Evolutionary conservation across 64 coral and sea anemone genomes (phyloP).

Genomic region (Catalaphyllia jardinei): DNA sequence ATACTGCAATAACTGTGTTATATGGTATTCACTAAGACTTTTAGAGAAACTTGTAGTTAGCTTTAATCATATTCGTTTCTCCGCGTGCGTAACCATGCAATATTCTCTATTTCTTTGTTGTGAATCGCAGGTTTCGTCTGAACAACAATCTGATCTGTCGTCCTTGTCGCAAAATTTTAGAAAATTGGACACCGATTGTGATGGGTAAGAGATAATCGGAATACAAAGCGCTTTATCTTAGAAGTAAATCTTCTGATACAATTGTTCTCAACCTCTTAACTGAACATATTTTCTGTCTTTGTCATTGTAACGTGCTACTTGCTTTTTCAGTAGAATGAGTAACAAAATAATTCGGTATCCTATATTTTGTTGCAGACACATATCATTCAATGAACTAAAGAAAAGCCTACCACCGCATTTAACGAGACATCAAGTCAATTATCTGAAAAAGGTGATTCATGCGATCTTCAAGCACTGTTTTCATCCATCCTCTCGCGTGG

Average conservation of each 20-base stretch:
- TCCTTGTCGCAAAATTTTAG: neutral
- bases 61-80: too few relatives aligned
- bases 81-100: too few relatives aligned
- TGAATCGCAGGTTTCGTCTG: conserved; percentile 4
- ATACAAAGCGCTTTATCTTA: too few relatives aligned
- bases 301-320: neutral
- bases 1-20: too few relatives aligned
- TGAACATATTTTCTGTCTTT: too few relatives aligned
- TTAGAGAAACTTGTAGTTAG: too few relatives aligned
- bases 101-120: neutral
- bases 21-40: too few relatives aligned
- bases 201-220: conserved; percentile 3
- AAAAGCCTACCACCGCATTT: conserved; percentile 69
- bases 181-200: conserved; percentile 39
- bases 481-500: neutral
- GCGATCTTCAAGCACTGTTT: neutral
- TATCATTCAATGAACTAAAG: conserved; percentile 83
- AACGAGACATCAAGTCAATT: conserved; percentile 70
- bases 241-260: too few relatives aligned
- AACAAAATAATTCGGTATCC: neutral
- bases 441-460: conserved; percentile 74
- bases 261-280: too few relatives aligned
- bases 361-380: conserved; percentile 47
- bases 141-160: neutral
- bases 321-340: neutral